These are phyloP conservation scores for Lasioglossum zephyrum DNA, from an alignment of 2,888 invertebrate species.

Conservation along the genomic window DNA sequence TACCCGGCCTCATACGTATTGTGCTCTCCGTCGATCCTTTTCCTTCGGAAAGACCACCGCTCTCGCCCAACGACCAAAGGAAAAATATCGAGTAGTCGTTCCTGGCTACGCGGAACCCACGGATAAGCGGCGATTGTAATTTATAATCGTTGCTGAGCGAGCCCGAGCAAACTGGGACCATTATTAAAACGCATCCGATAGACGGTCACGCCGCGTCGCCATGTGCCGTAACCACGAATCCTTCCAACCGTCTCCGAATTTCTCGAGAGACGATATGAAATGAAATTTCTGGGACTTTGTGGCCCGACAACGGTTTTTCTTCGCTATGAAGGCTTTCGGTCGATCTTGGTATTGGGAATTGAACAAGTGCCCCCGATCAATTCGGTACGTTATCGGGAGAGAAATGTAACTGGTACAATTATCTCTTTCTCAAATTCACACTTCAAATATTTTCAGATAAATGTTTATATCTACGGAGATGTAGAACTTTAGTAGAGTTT, in stretches of 20 bases:
- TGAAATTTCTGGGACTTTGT: background rate
- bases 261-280: background rate
- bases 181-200: background rate
- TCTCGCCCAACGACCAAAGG: slow-evolving; percentile 41
- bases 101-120: slow-evolving; percentile 34
- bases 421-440: background rate
- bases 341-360: background rate
- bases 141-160: slow-evolving; percentile 55
- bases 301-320: background rate
- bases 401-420: background rate
- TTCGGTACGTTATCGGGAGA: background rate
- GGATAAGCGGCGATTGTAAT: slow-evolving; percentile 66
- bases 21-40: slow-evolving; percentile 69
- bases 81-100: slow-evolving; percentile 63
- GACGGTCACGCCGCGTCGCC: background rate
- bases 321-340: background rate
- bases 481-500: no score
- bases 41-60: slow-evolving; percentile 55
- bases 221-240: no score
- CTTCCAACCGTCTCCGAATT: background rate
- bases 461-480: background rate
- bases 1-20: slow-evolving; percentile 76
- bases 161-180: background rate
- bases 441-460: background rate
- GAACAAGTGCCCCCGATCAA: background rate